Evolutionary conservation across 64 coral and sea anemone species (phyloP).

Genomic region (Platygyra sinensis): DNA sequence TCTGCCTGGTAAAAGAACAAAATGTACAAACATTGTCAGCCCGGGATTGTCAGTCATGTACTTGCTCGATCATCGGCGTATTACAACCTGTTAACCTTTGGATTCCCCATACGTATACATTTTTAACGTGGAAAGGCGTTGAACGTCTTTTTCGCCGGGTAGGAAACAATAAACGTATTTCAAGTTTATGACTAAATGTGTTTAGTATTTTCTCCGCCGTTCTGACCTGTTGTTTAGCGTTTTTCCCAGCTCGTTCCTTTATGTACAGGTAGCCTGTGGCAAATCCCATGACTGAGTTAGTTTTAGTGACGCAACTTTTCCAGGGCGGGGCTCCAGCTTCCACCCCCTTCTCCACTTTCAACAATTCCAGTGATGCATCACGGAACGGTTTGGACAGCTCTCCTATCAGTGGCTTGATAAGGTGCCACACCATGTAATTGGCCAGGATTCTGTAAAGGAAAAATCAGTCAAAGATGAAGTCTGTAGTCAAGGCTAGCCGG

Average conservation of each 20-base stretch:
- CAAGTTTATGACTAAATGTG: background rate
- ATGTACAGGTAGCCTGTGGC: conserved; percentile 85
- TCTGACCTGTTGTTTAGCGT: conserved; percentile 79
- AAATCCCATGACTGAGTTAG: conserved; percentile 90
- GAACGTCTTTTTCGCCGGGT: background rate
- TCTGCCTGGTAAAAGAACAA: conserved; percentile 52
- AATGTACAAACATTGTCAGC: background rate
- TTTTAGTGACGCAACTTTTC: conserved; percentile 89
- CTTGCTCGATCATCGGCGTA: no score
- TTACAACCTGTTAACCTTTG: no score
- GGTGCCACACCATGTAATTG: conserved; percentile 99
- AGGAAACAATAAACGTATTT: no score
- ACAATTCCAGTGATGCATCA: conserved; percentile 71
- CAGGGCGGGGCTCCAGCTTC: conserved; percentile 67
- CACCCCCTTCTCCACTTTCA: conserved; percentile 77
- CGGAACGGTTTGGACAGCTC: conserved; percentile 89
- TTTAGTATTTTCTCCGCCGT: background rate
- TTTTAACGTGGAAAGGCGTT: no score
- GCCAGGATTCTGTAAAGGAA: conserved; percentile 70
- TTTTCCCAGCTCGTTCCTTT: conserved; percentile 78
- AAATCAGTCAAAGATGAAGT: no score
- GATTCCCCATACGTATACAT: no score
- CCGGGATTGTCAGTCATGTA: no score
- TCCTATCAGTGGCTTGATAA: conserved; percentile 87
- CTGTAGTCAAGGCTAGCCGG: no score